Base-by-base conservation (phyloP, 2,888 invertebrate species). In the Meganola albula region DNA sequence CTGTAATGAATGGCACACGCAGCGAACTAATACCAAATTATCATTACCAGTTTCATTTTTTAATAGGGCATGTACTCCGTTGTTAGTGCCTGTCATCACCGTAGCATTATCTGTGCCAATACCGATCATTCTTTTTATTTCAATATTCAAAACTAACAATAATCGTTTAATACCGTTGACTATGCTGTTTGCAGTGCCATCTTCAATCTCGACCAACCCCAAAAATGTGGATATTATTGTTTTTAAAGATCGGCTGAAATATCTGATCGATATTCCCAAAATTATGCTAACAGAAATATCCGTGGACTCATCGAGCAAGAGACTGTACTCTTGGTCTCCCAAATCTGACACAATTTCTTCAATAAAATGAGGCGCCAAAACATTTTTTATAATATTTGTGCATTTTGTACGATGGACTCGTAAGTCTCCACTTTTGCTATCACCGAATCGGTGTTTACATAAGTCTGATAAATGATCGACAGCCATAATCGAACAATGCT, bases 1-100 rank as follows among this genome's bases (percentile, higher is more conserved):
- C 38, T 65, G 60, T 8, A 63, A 22, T 1, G 47, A 59, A 28
- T 56, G 54, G 31, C 49, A 57, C n/a, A 40, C 27, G 37, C 48
- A 56, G 23, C 40, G 26, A 1, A 53, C 26, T 2, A 61, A 27
- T 24, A 65, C 33, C 22, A 65, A 43, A 40, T 57, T 39, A 3
- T 41, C 34, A 12, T 54, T 12, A 7, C 33, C 35, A 36, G 41
- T 12, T 21, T 31, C 25, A 4, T 27, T 9, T 43, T 48, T 53
- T 46, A 3, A 61, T 36, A 53, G 40, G 20, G 14, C 30, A 24
- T 53, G 35, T 5, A 65, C 57, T 12, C 63, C 16, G 16, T 29
- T 22, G 13, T 29, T 34, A 12, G 16, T 14, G 2, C 26, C 26
- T 4, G 14, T 12, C 26, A 26, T 26, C 5, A 26, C 16, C 9